Conservation (phyloP, 2,113 vertebrate species). For the Syrmaticus mikado region DNA sequence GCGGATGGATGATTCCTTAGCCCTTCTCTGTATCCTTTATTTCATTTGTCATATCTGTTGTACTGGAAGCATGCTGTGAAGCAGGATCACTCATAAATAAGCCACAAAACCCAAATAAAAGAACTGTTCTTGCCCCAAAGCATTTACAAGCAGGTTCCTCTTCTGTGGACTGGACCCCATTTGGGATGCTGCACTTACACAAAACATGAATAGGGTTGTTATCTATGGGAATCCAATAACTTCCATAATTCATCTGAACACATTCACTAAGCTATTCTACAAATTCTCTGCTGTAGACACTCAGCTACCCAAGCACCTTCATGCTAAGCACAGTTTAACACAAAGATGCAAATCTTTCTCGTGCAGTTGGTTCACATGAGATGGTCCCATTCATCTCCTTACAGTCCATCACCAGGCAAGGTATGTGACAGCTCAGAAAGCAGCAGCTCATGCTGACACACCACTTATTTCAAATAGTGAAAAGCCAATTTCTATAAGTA, state of each 20-base stretch:
- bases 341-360: neutral
- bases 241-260: neutral
- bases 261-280: neutral
- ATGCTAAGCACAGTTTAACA: neutral
- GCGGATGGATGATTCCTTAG: neutral
- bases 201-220: neutral
- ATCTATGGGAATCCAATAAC: neutral
- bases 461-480: neutral
- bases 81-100: neutral
- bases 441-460: neutral
- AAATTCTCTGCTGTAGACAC: neutral
- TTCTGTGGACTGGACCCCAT: neutral
- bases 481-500: neutral
- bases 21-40: neutral
- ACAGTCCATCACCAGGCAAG: neutral
- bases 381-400: neutral
- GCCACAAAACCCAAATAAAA: neutral
- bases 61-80: neutral
- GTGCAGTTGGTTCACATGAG: neutral
- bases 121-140: neutral
- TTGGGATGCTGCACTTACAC: neutral
- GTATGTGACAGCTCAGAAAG: rapidly evolving
- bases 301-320: neutral
- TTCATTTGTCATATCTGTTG: neutral
- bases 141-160: neutral